Conservation (phyloP, 1,140 invertebrate genomes). For the Drosophila baimaii region DNA sequence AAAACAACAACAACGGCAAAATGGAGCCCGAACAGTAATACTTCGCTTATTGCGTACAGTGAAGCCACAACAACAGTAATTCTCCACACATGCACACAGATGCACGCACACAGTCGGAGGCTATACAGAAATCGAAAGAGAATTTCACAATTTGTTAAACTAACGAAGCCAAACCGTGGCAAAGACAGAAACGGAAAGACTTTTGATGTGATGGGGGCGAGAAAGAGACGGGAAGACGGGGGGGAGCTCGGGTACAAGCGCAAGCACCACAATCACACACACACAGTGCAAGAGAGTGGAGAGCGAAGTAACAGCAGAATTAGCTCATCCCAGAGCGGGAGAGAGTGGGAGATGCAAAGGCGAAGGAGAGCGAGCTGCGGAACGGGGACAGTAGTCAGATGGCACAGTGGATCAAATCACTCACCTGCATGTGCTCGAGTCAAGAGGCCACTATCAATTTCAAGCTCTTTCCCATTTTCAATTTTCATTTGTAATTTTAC, state of each 20-base stretch:
- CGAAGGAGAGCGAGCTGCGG: conserved; percentile 7
- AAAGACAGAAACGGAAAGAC: conserved; percentile 44
- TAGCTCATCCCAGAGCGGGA: conserved; percentile 41
- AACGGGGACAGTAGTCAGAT: conserved; percentile 19
- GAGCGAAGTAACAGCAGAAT: conserved; percentile 46
- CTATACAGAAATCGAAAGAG: conserved; percentile 43
- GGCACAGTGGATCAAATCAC: conserved; percentile 18
- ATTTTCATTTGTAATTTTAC: not conserved
- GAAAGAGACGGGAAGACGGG: conserved; percentile 7
- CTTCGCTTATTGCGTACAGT: conserved; percentile 39
- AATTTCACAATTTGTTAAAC: conserved; percentile 55
- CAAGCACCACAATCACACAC: conserved; percentile 6
- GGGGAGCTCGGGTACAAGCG: conserved; percentile 3
- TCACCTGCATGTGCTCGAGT: not conserved
- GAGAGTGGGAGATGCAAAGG: conserved; percentile 21
- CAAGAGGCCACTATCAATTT: conserved; percentile 9
- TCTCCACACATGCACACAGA: conserved; percentile 21
- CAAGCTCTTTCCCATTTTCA: not conserved
- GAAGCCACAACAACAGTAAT: conserved; percentile 20
- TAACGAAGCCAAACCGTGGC: conserved; percentile 55
- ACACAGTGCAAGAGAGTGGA: conserved; percentile 31
- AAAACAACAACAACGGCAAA: conserved; percentile 16
- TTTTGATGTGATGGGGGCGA: conserved; percentile 16
- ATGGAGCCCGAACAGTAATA: conserved; percentile 33
- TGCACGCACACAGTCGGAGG: not conserved